A percentile compares a stretch with the other conserved stretches of the same genome.
These are phyloP conservation scores for Andrena bicolor DNA, from an alignment of 2,888 invertebrate genomes.

Conservation along the genomic window DNA sequence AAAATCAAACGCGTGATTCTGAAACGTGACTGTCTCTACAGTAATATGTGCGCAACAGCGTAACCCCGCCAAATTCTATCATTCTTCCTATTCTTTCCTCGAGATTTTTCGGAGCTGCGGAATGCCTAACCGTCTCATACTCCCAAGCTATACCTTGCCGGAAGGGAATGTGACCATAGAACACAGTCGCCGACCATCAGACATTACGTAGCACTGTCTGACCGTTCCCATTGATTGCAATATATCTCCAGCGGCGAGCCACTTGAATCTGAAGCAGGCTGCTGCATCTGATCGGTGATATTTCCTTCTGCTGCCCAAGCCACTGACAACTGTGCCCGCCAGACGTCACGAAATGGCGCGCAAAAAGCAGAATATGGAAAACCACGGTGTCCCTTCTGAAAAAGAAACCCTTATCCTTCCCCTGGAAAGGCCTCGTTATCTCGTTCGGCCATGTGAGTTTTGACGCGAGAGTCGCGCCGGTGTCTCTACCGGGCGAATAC, in stretches of 20 bases:
- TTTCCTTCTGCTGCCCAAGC: neutral
- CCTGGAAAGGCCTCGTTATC: no score
- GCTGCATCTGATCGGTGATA: neutral
- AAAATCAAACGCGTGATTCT: no score
- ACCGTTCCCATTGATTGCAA: slow-evolving; percentile 5
- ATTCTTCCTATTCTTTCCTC: no score
- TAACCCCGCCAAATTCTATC: no score
- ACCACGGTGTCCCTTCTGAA: neutral
- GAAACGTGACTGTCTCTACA: no score
- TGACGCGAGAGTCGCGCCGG: neutral
- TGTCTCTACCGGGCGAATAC: neutral
- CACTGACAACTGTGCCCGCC: neutral
- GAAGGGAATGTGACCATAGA: neutral
- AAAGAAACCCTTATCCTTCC: neutral
- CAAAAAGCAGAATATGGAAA: neutral
- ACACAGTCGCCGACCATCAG: no score
- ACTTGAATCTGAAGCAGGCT: neutral
- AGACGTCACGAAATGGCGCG: neutral
- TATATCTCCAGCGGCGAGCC: neutral
- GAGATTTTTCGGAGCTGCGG: no score
- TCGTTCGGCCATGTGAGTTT: no score
- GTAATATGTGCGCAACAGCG: no score
- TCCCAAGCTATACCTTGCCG: neutral
- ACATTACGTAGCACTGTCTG: neutral
- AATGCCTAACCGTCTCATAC: no score